Base-by-base conservation (phyloP, 2,797 vertebrate species). In the Clarias laeviceps region DNA sequence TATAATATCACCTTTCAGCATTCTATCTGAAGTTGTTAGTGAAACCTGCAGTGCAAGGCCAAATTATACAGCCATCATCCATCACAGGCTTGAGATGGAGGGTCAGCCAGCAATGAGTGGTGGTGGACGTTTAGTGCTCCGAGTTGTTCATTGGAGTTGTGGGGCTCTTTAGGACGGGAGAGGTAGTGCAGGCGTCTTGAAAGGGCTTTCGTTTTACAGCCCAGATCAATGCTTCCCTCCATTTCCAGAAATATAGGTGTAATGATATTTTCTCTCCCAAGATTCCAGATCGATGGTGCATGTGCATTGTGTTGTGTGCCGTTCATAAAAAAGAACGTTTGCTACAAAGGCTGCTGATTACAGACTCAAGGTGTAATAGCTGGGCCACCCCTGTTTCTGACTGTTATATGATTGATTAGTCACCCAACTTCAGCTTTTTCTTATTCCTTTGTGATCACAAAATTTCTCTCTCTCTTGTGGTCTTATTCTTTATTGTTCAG, bases 391-490 rank as follows among this genome's bases (percentile, higher is more conserved):
- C 66, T 79, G 86, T 56, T 82, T 32, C 50, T 69, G 84, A 74
- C 61, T 81, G 87, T 79, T 84, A 80, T 84, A 84, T 84, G 74
- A 87, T 80, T 77, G 84, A 89, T 93, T 89, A 90, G 87, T 91
- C 89, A 90, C 89, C 81, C 65, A 14, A 91, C 86, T 85, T 88
- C 88, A 86, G 86, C 87, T 66, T 89, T 54, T 79, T 37, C 84
- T 84, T 84, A 90, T 83, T 74, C 56, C 80, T 70, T 69, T 20
- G 77, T 59, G 61, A 74, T 74, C 64, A 82, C 65, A 82, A 8
- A 20, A 54, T 54, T 64, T 61, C 79, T 65, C 24, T 85, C n/a
- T 62, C 37, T 77, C 15, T 40, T 4, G 56, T 34, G 61, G 4
- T 29, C 54, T 82, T 6, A 62, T 24, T 20, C 22, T 50, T 45